Conservation (phyloP, 2,888 invertebrate species). For the Gymnocheta viridis region DNA sequence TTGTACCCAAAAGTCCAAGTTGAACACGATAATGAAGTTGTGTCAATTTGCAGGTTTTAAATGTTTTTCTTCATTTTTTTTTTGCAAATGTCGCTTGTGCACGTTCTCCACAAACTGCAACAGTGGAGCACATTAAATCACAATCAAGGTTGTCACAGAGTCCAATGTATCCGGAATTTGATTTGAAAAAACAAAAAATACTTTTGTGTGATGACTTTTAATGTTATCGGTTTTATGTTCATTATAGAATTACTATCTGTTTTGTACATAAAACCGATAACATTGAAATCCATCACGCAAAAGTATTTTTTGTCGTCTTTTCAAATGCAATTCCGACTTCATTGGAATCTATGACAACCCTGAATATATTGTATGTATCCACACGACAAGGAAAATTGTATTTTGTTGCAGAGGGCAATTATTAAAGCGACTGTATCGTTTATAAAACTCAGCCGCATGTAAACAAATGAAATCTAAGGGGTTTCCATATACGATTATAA, state of each 20-base stretch:
- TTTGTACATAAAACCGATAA: no score
- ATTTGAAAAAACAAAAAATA: no score
- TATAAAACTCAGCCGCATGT: neutral
- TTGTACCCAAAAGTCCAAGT: neutral
- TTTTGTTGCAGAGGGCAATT: constrained; percentile 37
- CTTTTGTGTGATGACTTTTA: no score
- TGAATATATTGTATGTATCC: constrained; percentile 61
- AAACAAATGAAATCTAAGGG: no score
- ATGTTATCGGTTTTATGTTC: no score
- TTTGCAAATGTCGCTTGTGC: neutral
- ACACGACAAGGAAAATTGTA: constrained; percentile 13
- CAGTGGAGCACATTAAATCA: constrained; percentile 44
- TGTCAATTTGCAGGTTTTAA: constrained; percentile 3
- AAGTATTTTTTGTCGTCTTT: no score
- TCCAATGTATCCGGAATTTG: no score
- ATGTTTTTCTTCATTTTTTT: neutral
- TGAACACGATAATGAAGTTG: constrained; percentile 27
- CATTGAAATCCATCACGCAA: no score
- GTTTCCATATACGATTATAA: neutral
- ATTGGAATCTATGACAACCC: no score
- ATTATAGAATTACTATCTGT: no score
- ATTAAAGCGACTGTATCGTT: constrained; percentile 11
- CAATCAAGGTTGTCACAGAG: no score
- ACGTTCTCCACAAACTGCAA: constrained; percentile 31
- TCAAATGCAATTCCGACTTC: no score